These are phyloP conservation scores for Isichthys henryi DNA, from an alignment of 2,113 vertebrate genomes.

Conservation along the genomic window DNA sequence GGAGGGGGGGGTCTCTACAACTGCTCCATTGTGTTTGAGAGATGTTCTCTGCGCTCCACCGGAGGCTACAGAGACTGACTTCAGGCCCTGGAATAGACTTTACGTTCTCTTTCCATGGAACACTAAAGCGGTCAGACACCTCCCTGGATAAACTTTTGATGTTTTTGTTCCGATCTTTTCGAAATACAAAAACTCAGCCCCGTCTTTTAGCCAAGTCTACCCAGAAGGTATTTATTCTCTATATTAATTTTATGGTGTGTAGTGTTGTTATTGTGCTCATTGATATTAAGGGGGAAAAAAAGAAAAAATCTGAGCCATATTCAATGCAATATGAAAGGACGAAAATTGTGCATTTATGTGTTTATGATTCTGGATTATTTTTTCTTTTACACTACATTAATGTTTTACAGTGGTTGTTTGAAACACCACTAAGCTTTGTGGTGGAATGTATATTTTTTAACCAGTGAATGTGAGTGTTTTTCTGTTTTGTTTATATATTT, in stretches of 20 bases:
- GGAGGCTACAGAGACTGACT: neutral
- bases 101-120: neutral
- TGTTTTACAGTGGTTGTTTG: slow-evolving; percentile 51
- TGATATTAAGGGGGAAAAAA: slow-evolving; percentile 32
- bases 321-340: slow-evolving; percentile 65
- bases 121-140: neutral
- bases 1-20: neutral
- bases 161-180: slow-evolving; percentile 3
- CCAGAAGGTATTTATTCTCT: neutral
- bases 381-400: slow-evolving; percentile 67
- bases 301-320: slow-evolving; percentile 59
- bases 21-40: neutral
- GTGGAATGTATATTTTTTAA: slow-evolving; percentile 45
- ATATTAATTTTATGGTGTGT: slow-evolving; percentile 1
- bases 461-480: slow-evolving; percentile 32
- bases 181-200: neutral
- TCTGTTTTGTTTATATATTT: slow-evolving; percentile 30
- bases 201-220: slow-evolving; percentile 6
- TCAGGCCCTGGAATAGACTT: neutral
- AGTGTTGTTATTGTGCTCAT: slow-evolving; percentile 40
- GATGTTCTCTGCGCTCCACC: neutral
- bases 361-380: slow-evolving; percentile 55
- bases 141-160: neutral
- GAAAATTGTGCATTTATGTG: slow-evolving; percentile 50
- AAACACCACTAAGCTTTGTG: slow-evolving; percentile 39